Conservation (phyloP, 2,113 vertebrate genomes). For the Cyrtonyx montezumae region DNA sequence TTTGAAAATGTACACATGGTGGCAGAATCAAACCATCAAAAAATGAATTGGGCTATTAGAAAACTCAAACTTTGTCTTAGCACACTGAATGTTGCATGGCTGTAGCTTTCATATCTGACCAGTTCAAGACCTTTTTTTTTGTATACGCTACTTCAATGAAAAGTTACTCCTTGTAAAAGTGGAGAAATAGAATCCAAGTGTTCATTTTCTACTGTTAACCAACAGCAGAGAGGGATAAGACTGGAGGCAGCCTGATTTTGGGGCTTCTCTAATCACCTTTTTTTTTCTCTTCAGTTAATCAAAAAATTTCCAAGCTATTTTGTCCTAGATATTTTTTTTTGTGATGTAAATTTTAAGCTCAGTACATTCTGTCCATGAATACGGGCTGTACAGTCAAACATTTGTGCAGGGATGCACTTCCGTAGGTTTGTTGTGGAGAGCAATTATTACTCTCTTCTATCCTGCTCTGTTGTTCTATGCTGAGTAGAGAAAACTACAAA, state of each 20-base stretch:
- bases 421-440: not conserved
- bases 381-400: not conserved
- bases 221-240: not conserved
- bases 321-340: not conserved
- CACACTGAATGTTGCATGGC: not conserved
- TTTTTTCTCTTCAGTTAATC: not conserved
- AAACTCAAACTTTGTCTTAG: not conserved
- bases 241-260: not conserved
- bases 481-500: constrained; percentile 28
- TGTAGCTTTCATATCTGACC: not conserved
- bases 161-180: not conserved
- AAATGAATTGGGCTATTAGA: not conserved
- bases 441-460: constrained; percentile 19
- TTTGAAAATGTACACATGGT: not conserved
- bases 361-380: not conserved
- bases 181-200: not conserved
- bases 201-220: not conserved
- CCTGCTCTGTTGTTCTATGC: constrained; percentile 3
- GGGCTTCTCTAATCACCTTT: not conserved
- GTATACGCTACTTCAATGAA: not conserved
- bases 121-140: not conserved
- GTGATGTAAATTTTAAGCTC: not conserved
- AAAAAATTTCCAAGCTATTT: not conserved
- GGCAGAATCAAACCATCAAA: not conserved
- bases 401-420: not conserved